Evolutionary conservation across 2,888 invertebrate genomes (phyloP).

Genomic region (Tricholauxania praeusta): DNA sequence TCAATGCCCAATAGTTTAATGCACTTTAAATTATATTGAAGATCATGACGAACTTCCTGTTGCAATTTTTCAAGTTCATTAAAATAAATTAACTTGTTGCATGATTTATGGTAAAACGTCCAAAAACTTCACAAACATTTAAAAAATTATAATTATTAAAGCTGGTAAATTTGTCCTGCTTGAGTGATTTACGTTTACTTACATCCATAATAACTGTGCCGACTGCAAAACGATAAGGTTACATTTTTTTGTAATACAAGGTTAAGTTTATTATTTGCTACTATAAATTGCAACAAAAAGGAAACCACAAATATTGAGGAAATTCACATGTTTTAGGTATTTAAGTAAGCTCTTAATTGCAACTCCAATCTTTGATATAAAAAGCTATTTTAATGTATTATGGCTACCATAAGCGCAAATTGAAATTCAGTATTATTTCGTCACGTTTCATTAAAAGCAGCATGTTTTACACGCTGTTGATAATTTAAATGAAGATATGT

Average conservation of each 20-base stretch:
- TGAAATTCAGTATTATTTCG: background rate
- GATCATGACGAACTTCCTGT: slow-evolving; percentile 12
- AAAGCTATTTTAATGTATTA: slow-evolving; percentile 5
- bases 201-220: slow-evolving; percentile 8
- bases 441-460: slow-evolving; percentile 53
- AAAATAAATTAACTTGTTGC: background rate
- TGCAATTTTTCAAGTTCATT: slow-evolving; percentile 19
- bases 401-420: background rate
- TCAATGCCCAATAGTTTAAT: slow-evolving; percentile 2
- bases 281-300: background rate
- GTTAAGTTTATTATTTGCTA: slow-evolving; percentile 13
- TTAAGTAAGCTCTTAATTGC: background rate
- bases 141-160: background rate
- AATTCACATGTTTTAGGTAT: slow-evolving; percentile 49
- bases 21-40: background rate
- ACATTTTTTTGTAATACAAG: slow-evolving; percentile 27
- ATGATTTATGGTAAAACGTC: no score
- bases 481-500: slow-evolving; percentile 26
- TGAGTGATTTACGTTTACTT: slow-evolving; percentile 38
- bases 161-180: slow-evolving; percentile 36
- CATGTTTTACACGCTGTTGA: slow-evolving; percentile 33
- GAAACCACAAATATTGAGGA: slow-evolving; percentile 55
- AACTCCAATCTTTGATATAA: background rate
- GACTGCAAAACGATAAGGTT: slow-evolving; percentile 26
- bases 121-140: background rate